Percentiles rank a stretch among this genome's conserved stretches.
Conservation (phyloP, 2,888 invertebrate genomes). For the Dorcus parallelipipedus region DNA sequence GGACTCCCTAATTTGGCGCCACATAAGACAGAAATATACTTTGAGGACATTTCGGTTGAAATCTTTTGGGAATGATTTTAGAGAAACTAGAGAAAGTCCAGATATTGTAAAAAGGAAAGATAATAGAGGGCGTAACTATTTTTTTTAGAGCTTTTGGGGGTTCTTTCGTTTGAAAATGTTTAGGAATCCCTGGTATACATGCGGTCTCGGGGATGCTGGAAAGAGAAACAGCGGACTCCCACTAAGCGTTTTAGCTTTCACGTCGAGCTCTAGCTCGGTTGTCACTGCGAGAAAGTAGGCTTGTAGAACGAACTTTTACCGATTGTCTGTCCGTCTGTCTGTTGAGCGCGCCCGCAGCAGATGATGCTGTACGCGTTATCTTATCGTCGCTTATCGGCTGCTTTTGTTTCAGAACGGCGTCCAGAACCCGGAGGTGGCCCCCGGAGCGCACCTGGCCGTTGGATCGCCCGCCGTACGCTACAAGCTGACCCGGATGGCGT, state of each 20-base stretch:
- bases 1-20: too few species aligned
- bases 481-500: slow-evolving; percentile 47
- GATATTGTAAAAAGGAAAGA: too few species aligned
- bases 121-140: too few species aligned
- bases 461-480: slow-evolving; percentile 40
- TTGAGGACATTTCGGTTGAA: too few species aligned
- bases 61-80: too few species aligned
- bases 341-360: background rate
- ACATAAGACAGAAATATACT: too few species aligned
- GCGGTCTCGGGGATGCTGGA: slow-evolving; percentile 23
- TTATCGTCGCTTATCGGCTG: slow-evolving; percentile 10
- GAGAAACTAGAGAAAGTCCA: too few species aligned
- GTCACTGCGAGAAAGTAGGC: slow-evolving; percentile 48
- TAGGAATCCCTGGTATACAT: background rate
- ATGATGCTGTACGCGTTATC: background rate
- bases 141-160: too few species aligned
- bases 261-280: slow-evolving; percentile 26
- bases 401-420: slow-evolving; percentile 35
- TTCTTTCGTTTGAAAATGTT: too few species aligned
- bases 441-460: slow-evolving; percentile 36
- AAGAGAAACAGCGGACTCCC: slow-evolving; percentile 32
- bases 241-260: slow-evolving; percentile 13
- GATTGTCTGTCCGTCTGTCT: slow-evolving; percentile 28
- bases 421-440: slow-evolving; percentile 29
- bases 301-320: slow-evolving; percentile 48